Conservation (phyloP, 2,797 vertebrate genomes). For the Ctenopoma kingsleyae region DNA sequence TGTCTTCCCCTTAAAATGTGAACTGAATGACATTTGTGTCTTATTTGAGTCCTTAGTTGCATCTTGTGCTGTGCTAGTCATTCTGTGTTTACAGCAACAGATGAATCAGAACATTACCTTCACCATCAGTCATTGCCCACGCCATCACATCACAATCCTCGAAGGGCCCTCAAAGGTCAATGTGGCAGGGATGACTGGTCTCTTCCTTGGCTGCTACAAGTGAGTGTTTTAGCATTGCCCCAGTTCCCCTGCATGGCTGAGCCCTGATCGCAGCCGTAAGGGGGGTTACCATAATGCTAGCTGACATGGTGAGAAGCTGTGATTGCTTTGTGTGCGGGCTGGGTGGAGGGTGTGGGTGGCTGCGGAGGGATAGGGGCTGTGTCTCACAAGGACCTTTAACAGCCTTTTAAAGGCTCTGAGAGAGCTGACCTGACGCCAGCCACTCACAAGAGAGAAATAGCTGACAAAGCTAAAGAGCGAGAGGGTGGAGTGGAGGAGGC, state of each 20-base stretch:
- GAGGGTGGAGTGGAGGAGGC: conserved; percentile 24
- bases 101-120: conserved; percentile 67
- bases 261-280: conserved; percentile 62
- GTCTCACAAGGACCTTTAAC: conserved; percentile 76
- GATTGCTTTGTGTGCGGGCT: conserved; percentile 73
- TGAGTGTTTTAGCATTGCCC: conserved; percentile 74
- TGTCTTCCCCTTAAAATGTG: conserved; percentile 45
- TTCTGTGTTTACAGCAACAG: conserved; percentile 66
- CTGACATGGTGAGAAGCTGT: conserved; percentile 83
- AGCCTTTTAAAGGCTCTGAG: conserved; percentile 78
- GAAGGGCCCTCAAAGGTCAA: conserved; percentile 77
- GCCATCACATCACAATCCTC: conserved; percentile 59
- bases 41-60: conserved; percentile 42
- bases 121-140: conserved; percentile 59
- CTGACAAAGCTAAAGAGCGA: conserved; percentile 60
- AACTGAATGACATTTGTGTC: conserved; percentile 58
- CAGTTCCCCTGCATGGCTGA: conserved; percentile 74
- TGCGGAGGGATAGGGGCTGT: conserved; percentile 45
- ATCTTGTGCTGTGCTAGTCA: conserved; percentile 50
- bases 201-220: conserved; percentile 61
- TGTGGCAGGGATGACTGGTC: conserved; percentile 59
- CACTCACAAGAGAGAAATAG: conserved; percentile 62
- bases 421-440: conserved; percentile 65
- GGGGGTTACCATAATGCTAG: conserved; percentile 77
- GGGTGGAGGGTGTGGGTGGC: conserved; percentile 59